Percentiles rank a stretch among this genome's conserved stretches.
Conservation (phyloP, 2,797 vertebrate genomes). For the Hemibagrus guttatus region DNA sequence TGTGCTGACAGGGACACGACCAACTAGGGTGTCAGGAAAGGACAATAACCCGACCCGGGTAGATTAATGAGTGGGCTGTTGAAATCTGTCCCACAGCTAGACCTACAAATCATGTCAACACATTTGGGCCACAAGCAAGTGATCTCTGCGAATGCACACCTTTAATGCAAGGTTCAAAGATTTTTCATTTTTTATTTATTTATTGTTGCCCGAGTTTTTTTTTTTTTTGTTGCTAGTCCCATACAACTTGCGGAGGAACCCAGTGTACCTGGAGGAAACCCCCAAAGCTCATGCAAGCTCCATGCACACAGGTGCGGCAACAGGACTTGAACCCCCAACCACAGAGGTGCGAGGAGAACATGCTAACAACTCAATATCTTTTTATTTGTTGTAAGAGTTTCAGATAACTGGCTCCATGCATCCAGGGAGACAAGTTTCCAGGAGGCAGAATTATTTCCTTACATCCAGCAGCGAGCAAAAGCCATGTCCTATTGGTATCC, state of each 20-base stretch:
- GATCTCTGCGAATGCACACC: background rate
- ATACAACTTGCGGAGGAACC: too few species aligned
- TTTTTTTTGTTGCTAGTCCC: background rate
- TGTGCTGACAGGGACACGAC: slow-evolving; percentile 13
- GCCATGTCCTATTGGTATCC: background rate
- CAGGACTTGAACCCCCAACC: too few species aligned
- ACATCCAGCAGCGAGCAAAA: background rate
- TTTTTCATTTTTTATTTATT: background rate
- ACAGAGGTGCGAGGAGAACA: too few species aligned
- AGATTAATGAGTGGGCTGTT: slow-evolving; percentile 40
- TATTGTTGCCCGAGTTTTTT: background rate
- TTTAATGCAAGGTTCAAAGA: background rate
- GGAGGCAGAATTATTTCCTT: background rate
- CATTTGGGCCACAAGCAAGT: slow-evolving; percentile 23
- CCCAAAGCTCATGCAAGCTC: too few species aligned
- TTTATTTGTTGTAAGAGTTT: background rate
- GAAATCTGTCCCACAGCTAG: slow-evolving; percentile 25
- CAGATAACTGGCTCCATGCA: background rate
- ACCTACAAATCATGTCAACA: slow-evolving; percentile 30
- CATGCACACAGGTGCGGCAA: too few species aligned
- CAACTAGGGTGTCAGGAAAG: slow-evolving; percentile 13
- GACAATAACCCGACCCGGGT: slow-evolving; percentile 21
- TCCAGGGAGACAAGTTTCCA: background rate
- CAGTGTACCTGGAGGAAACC: too few species aligned
- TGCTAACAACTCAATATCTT: background rate